These are phyloP conservation scores for Lochmaea crataegi DNA, from an alignment of 2,888 invertebrate genomes.

Conservation along the genomic window DNA sequence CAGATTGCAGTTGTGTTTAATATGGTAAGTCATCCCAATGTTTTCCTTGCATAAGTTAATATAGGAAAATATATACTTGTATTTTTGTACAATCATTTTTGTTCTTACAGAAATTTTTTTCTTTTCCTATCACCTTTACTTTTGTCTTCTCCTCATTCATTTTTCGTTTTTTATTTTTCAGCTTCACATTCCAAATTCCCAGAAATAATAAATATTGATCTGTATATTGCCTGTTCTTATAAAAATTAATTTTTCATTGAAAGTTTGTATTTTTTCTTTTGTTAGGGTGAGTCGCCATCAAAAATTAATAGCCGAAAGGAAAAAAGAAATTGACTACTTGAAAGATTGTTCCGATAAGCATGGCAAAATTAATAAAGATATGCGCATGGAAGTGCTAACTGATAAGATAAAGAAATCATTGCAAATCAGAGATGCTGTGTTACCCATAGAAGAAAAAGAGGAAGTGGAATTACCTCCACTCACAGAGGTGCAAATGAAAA, in stretches of 20 bases:
- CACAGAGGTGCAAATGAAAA: slow-evolving; percentile 74
- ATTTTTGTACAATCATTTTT: too few species aligned
- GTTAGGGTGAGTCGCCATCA: slow-evolving; percentile 57
- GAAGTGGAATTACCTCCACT: slow-evolving; percentile 72
- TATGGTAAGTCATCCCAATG: neutral
- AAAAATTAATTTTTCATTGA: too few species aligned
- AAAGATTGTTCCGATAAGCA: slow-evolving; percentile 54
- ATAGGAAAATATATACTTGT: neutral
- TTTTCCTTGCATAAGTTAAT: neutral
- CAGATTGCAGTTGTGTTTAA: slow-evolving; percentile 3
- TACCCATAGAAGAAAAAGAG: slow-evolving; percentile 68
- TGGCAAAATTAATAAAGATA: slow-evolving; percentile 59
- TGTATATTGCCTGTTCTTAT: too few species aligned
- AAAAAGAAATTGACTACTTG: slow-evolving; percentile 60
- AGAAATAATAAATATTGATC: too few species aligned
- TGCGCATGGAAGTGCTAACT: slow-evolving; percentile 59
- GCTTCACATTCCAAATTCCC: too few species aligned
- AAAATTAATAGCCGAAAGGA: slow-evolving; percentile 53
- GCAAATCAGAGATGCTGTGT: slow-evolving; percentile 63
- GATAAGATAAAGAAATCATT: slow-evolving; percentile 63
- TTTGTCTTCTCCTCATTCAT: too few species aligned
- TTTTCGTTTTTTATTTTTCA: too few species aligned
- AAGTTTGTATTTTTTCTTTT: slow-evolving; percentile 23
- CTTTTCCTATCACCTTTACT: too few species aligned
- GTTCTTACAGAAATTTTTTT: too few species aligned